Conservation (phyloP, 1,140 invertebrate species). For the Drosophila punjabiensis region DNA sequence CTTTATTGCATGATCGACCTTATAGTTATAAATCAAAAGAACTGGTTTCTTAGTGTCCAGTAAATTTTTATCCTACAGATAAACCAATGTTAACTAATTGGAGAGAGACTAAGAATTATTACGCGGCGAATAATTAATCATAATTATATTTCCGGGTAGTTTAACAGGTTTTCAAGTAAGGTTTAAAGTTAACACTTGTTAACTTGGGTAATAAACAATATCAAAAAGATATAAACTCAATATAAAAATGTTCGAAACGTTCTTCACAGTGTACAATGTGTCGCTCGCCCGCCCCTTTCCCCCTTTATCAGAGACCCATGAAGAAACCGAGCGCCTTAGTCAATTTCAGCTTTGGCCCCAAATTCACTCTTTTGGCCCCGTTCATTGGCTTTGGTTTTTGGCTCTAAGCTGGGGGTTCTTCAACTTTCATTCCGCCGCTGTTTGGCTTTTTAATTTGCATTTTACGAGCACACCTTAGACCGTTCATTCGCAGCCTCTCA, state of each 20-base stretch:
- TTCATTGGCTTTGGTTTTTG: slow-evolving; percentile 55
- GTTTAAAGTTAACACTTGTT: background rate
- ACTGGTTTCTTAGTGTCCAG: background rate
- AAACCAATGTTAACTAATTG: background rate
- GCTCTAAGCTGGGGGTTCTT: slow-evolving; percentile 55
- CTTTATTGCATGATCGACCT: too few species aligned
- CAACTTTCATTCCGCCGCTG: slow-evolving; percentile 71
- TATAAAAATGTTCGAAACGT: accelerated
- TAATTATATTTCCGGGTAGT: background rate
- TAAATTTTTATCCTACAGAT: background rate
- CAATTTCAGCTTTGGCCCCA: slow-evolving; percentile 59
- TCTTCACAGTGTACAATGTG: slow-evolving; percentile 22
- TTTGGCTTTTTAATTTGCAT: slow-evolving; percentile 76
- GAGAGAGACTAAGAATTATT: background rate
- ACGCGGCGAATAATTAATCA: background rate
- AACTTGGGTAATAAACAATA: background rate
- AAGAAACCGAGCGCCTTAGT: slow-evolving; percentile 46
- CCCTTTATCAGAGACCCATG: slow-evolving; percentile 17
- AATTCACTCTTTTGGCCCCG: slow-evolving; percentile 61
- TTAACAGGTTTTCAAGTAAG: background rate
- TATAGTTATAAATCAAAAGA: background rate
- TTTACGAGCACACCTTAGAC: slow-evolving; percentile 55
- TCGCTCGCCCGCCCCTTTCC: slow-evolving; percentile 23
- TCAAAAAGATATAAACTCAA: background rate
- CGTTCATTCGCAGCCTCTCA: slow-evolving; percentile 17